Base-by-base conservation (phyloP, 2,113 vertebrate genomes). In the Rhineura floridana region DNA sequence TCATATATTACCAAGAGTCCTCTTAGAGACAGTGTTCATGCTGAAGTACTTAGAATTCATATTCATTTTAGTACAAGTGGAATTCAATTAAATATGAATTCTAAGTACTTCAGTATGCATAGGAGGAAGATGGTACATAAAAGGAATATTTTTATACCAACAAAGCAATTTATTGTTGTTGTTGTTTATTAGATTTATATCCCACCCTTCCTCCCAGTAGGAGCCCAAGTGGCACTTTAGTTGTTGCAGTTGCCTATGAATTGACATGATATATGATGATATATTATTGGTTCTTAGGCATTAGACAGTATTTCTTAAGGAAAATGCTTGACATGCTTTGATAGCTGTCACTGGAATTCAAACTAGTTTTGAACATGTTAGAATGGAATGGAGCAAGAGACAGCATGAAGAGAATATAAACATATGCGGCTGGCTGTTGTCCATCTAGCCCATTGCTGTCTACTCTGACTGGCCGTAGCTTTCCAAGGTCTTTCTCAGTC, bases 201-300 rank as follows among this genome's bases (percentile, higher is more conserved):
- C n/a, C n/a, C n/a, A n/a, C n/a, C n/a, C n/a, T n/a, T n/a, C n/a
- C n/a, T n/a, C n/a, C n/a, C n/a, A n/a, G n/a, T n/a, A n/a, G n/a
- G n/a, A n/a, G n/a, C n/a, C n/a, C n/a, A n/a, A n/a, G n/a, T n/a
- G n/a, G n/a, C 0, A 9, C 39, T 90, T 85, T 55, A 63, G 12
- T 23, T 21, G 11, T 25, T 36, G 73, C 12, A 67, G 19, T 46
- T 33, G 10, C 2, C 10, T 6, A 46, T 33, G 21, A 19, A 62
- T 28, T 59, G 19, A 46, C 42, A 0, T 69, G 33, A 69, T 69
- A 12, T 69, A 0, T 15, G 0, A 0, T 0, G 15, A 86, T 70
- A 46, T 12, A 19, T 50, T 0, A 0, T 21, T 4, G 1, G 59
- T 33, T 5, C 0, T 0, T 85, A 76, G 65, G 25, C 65, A 9